phyloP scores from a whole-genome alignment of 2,113 vertebrate genomes.

The Dasypus novemcinctus region DNA sequence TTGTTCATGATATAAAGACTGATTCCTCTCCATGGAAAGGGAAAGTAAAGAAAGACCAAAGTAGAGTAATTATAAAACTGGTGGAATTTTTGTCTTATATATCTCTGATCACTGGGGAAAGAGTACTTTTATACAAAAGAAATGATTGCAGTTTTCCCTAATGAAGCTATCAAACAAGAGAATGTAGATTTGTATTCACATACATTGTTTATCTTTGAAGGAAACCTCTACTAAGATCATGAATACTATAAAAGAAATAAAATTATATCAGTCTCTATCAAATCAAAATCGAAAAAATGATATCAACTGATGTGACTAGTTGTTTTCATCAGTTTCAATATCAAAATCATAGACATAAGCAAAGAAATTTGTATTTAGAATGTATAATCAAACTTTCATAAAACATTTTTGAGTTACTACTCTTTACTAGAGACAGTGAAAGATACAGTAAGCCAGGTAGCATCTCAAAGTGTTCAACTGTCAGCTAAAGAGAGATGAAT shows the following conservation, averaged over 20 bases:
- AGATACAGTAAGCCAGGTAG: background rate
- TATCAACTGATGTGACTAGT: background rate
- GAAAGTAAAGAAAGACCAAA: conserved; percentile 60
- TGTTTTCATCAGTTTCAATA: background rate
- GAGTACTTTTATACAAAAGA: background rate
- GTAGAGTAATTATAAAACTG: conserved; percentile 58
- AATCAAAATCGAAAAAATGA: background rate
- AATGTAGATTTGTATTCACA: background rate
- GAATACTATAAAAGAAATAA: background rate
- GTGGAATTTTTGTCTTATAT: conserved; percentile 5
- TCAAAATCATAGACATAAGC: background rate
- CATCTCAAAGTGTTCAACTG: background rate
- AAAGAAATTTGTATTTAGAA: background rate
- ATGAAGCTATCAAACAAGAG: background rate
- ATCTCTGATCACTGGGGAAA: background rate
- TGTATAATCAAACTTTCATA: background rate
- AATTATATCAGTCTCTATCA: background rate
- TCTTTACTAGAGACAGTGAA: background rate
- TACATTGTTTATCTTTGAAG: background rate
- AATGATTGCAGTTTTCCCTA: background rate
- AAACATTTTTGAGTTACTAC: background rate
- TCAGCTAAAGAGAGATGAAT: background rate
- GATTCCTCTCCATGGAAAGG: conserved; percentile 23
- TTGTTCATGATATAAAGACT: background rate
- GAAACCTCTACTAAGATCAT: background rate